phyloP scores from a whole-genome alignment of 2,113 vertebrate genomes.

The Gymnobelideus leadbeateri region DNA sequence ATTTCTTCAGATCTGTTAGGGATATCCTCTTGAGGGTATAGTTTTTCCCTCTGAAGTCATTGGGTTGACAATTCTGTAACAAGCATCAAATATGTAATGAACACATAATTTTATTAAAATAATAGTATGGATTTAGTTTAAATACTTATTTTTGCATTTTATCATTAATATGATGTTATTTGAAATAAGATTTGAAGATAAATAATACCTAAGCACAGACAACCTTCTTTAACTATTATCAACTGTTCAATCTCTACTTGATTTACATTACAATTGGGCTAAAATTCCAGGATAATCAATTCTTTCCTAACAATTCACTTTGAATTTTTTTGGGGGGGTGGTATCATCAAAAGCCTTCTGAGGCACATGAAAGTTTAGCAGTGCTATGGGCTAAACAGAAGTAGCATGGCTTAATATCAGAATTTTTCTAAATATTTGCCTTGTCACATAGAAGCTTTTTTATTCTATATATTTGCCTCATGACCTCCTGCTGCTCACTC shows the following conservation, averaged over 20 bases:
- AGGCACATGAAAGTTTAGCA: not conserved
- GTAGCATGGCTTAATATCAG: not conserved
- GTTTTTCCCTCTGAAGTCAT: not conserved
- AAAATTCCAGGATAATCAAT: not conserved
- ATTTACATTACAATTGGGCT: too few relatives aligned
- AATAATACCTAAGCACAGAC: not conserved
- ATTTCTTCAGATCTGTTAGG: not conserved
- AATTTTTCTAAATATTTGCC: not conserved
- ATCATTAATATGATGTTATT: not conserved
- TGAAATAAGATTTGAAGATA: slow-evolving; percentile 30
- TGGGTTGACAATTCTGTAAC: not conserved
- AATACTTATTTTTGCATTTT: not conserved
- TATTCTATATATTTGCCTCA: not conserved
- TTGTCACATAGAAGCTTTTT: not conserved
- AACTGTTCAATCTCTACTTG: not conserved
- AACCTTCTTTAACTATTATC: not conserved
- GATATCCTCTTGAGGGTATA: not conserved
- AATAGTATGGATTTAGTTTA: not conserved
- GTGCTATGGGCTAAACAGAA: not conserved
- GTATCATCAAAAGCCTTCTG: not conserved
- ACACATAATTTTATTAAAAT: not conserved
- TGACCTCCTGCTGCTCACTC: not conserved
- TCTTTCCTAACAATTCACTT: not conserved
- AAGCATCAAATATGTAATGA: not conserved
- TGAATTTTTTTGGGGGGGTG: not conserved